These are phyloP conservation scores for Spermophilus dauricus DNA, from an alignment of 2,113 vertebrate species.

Conservation along the genomic window DNA sequence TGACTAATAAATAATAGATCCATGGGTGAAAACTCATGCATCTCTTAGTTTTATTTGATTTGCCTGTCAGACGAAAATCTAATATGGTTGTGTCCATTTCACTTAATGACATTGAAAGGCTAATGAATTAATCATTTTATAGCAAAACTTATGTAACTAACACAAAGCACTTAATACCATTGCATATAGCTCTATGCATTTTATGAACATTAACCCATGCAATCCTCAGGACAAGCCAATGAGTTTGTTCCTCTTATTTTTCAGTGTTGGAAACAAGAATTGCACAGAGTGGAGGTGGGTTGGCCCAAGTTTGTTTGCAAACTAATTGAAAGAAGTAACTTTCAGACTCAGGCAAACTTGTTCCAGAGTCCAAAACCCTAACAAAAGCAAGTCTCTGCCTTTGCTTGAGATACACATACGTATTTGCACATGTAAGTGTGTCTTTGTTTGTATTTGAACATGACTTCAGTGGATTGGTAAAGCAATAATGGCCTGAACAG, in stretches of 20 bases:
- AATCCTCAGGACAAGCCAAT: background rate
- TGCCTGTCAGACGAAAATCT: background rate
- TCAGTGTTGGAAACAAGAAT: background rate
- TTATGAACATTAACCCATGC: background rate
- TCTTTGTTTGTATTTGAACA: background rate
- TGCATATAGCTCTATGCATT: background rate
- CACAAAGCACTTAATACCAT: background rate
- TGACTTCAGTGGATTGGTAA: background rate
- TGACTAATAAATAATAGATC: background rate
- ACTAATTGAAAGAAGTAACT: background rate
- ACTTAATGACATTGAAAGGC: background rate
- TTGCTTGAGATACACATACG: background rate
- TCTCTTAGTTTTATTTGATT: background rate
- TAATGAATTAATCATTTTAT: background rate
- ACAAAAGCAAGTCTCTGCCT: accelerated
- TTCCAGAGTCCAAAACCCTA: background rate
- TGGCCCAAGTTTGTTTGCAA: background rate
- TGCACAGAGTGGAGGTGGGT: accelerated
- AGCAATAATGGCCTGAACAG: background rate
- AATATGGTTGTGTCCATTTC: background rate
- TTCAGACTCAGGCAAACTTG: background rate
- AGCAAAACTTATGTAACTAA: background rate
- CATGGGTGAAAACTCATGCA: background rate
- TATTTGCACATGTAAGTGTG: too few species aligned
- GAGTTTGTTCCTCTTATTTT: background rate